Conservation (phyloP, 1,140 invertebrate species). For the Chrysomallon squamiferum region DNA sequence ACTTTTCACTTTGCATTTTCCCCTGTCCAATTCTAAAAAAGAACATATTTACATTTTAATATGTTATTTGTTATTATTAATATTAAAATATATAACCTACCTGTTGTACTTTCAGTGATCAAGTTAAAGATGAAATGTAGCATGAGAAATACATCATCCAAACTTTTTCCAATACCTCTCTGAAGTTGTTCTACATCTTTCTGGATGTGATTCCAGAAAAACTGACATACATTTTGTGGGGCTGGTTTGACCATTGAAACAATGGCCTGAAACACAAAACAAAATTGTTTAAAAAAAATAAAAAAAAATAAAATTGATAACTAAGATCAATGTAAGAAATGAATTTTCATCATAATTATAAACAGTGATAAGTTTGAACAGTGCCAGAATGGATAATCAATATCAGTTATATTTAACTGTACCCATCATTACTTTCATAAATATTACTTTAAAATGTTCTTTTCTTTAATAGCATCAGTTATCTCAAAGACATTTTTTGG, state of each 20-base stretch:
- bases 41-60: conserved; percentile 9
- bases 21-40: not conserved
- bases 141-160: conserved; percentile 39
- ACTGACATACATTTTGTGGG: conserved; percentile 6
- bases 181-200: conserved; percentile 31
- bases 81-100: not conserved
- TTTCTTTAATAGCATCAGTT: no score
- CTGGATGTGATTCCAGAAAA: conserved; percentile 35
- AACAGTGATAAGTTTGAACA: no score
- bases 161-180: conserved; percentile 24
- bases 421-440: no score
- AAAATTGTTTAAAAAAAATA: no score
- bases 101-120: conserved; percentile 15
- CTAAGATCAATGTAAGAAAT: no score
- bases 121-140: conserved; percentile 29
- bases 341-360: no score
- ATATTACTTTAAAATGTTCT: no score
- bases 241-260: not conserved
- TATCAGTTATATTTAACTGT: no score
- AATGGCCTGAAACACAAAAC: not conserved
- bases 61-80: no score
- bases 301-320: no score
- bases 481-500: no score
- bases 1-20: not conserved
- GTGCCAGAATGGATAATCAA: no score